Evolutionary conservation across 2,113 vertebrate genomes (phyloP), one percentile per base, ranked within the genome.

Genomic region (Rostratula benghalensis): DNA sequence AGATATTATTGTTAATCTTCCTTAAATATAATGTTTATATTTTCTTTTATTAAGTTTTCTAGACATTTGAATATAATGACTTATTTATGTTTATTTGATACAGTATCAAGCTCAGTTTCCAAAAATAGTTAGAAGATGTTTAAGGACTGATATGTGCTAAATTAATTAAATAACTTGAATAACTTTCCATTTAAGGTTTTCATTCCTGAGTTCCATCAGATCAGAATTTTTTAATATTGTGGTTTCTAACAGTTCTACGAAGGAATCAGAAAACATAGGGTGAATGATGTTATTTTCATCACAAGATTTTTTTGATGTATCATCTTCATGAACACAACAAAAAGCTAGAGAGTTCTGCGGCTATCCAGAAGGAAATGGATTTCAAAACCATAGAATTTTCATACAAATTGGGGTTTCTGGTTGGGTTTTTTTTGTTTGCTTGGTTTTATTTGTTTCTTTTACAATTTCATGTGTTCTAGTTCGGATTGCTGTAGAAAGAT

Each of bases 121-220:
- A 82, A 71, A 91, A 92, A 75, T 28, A 92, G 51, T 77, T 83
- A 48, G 6, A 86, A 92, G 18, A 48, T 91, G 22, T 41, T 65
- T 69, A 69, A 63, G 43, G 23, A 48, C 61, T 89, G 48, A 11
- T 69, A 31, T 19, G 3, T 93, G n/a, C 63, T 90, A 83, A 83
- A 87, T 91, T 85, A 91, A 87, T 76, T 31, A 80, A 91, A 90
- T 91, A 80, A 77, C 59, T 76, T 73, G 53, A 80, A 91, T 94
- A 95, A 74, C 82, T 95, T 96, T 79, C 87, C 57, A 87, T 92
- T 84, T 94, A 95, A 93, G 65, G 74, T 76, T 94, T 95, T 91
- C 12, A 37, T 87, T 92, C 51, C 45, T 20, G 22, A 63, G 30
- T 81, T 78, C 54, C 17, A 27, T 82, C 33, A 56, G 56, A 84